Conservation (phyloP, 2,797 vertebrate species). For the Cyclopterus lumpus region DNA sequence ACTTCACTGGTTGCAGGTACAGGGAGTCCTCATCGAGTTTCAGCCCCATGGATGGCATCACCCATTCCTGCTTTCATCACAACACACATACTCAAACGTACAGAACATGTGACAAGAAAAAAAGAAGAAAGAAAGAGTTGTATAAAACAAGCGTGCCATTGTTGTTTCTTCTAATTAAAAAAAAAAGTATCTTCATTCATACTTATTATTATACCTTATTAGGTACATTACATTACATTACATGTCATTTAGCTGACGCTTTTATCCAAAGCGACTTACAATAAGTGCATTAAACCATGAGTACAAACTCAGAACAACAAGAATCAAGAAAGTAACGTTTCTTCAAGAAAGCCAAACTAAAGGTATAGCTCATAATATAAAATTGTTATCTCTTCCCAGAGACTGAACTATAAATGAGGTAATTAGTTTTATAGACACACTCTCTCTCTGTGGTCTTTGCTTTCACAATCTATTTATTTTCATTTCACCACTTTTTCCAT, state of each 20-base stretch:
- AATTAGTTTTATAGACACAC: neutral
- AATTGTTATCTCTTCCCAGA: neutral
- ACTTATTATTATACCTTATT: no score
- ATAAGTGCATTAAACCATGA: no score
- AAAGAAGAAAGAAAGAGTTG: neutral
- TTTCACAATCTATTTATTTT: neutral
- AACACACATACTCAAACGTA: neutral
- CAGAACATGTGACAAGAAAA: neutral
- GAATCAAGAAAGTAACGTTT: no score
- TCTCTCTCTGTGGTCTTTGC: neutral
- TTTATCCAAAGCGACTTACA: no score
- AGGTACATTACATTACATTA: no score
- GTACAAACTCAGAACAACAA: no score
- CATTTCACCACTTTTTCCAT: neutral
- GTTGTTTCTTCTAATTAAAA: neutral
- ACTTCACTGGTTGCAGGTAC: slow-evolving; percentile 58
- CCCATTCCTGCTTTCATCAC: neutral
- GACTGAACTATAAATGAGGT: neutral
- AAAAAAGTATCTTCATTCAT: neutral
- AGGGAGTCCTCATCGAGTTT: slow-evolving; percentile 7
- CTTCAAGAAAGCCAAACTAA: no score
- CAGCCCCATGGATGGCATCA: slow-evolving; percentile 13
- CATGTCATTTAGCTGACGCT: no score
- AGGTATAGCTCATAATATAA: neutral
- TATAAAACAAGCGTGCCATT: neutral